Base-by-base conservation (phyloP, 2,113 vertebrate species). In the Dromiciops gliroides region DNA sequence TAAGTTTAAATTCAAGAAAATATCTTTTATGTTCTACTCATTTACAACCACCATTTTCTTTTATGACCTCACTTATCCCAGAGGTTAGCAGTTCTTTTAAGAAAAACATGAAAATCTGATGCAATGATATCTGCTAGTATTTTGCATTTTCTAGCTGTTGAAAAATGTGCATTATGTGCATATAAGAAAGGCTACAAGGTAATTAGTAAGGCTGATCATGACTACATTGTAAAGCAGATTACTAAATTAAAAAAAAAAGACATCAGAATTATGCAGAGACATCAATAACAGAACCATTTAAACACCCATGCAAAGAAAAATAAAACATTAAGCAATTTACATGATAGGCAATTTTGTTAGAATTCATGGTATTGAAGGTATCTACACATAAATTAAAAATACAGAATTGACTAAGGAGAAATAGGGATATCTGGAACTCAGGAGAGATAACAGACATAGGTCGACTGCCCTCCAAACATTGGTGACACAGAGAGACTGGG, bases 1-100 rank as follows among this genome's bases (percentile, higher is more conserved):
- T 99, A 99, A 98, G 98, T 98, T 99, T 98, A 98, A 98, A 98
- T 99, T 99, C 99, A 98, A 99, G 99, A 99, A 99, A 99, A 99
- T 99, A 99, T 99, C 98, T 99, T 98, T 99, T 98, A 99, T 99
- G 98, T 99, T 98, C 98, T 99, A 99, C 98, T 99, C 98, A 98
- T 99, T 99, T 98, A 98, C 98, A 99, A 98, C 98, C 98, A 98
- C 98, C 98, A 97, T 98, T 98, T 95, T 98, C 98, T 98, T 94
- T 98, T 97, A 98, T 97, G 98, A 98, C 98, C 98, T 98, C 98
- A 96, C 97, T 97, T 98, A 98, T 98, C 98, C 98, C 98, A 99
- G 98, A 99, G 99, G 98, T 99, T 98, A 98, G 98, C 97, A 98
- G 98, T 98, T 98, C 97, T 98, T 98, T 98, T 98, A 97, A 99